Evolutionary conservation across 2,797 vertebrate species (phyloP).

Genomic region (Notoglanidium macrostoma): DNA sequence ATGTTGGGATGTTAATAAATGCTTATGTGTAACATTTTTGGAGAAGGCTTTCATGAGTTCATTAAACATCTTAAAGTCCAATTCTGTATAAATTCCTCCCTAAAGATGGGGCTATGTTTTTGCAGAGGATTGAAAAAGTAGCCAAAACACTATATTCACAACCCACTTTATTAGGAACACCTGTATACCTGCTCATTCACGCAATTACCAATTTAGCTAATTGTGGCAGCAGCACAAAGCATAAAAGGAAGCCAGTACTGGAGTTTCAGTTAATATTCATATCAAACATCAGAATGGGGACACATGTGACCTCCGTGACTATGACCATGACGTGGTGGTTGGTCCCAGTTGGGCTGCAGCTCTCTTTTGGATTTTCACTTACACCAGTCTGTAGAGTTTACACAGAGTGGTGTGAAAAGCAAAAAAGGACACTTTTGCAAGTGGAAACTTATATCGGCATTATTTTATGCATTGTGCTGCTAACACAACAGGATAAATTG

Average conservation of each 20-base stretch:
- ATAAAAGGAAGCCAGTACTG: not conserved
- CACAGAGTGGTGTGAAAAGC: not conserved
- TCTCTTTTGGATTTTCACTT: not conserved
- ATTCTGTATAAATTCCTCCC: not conserved
- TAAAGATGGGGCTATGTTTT: not conserved
- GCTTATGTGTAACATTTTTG: not conserved
- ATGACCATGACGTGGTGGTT: not conserved
- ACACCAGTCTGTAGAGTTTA: not conserved
- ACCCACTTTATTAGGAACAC: not conserved
- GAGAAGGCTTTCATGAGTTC: not conserved
- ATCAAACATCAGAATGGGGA: not conserved
- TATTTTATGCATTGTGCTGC: not conserved
- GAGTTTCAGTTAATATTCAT: not conserved
- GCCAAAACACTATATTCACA: not conserved
- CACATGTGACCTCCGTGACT: not conserved
- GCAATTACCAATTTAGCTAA: not conserved
- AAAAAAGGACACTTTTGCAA: not conserved
- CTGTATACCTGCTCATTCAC: not conserved
- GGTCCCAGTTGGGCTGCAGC: not conserved
- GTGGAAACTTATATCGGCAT: not conserved
- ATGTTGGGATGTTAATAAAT: not conserved
- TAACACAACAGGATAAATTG: not conserved
- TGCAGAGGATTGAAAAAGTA: not conserved
- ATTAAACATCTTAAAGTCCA: not conserved
- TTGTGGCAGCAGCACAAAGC: not conserved